Conservation (phyloP, 2,888 invertebrate genomes). For the Zygogramma bicolorata region DNA sequence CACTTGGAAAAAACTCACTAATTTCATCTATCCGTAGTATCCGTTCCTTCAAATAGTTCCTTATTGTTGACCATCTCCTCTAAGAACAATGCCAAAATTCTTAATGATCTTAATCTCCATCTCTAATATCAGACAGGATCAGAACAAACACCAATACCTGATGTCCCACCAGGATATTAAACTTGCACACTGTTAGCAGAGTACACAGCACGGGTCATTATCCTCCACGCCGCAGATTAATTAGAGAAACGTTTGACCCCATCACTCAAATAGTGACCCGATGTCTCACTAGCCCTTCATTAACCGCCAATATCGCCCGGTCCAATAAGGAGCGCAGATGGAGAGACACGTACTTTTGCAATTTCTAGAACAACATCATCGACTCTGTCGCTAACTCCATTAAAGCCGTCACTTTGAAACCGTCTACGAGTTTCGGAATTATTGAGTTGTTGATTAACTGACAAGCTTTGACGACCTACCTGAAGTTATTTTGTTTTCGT, state of each 20-base stretch:
- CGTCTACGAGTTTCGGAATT: slow-evolving; percentile 9
- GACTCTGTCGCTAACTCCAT: slow-evolving; percentile 40
- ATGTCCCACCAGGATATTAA: too few relatives aligned
- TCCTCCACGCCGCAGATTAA: slow-evolving; percentile 46
- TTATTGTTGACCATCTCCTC: too few relatives aligned
- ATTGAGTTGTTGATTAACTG: slow-evolving; percentile 28
- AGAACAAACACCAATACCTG: too few relatives aligned
- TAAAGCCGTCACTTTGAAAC: slow-evolving; percentile 33
- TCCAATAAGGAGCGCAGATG: slow-evolving; percentile 25
- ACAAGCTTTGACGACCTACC: slow-evolving; percentile 11
- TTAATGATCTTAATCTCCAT: too few relatives aligned
- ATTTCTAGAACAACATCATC: slow-evolving; percentile 38
- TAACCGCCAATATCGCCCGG: slow-evolving; percentile 43
- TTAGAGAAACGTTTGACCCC: slow-evolving; percentile 48
- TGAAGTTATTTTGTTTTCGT: slow-evolving; percentile 11
- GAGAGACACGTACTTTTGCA: slow-evolving; percentile 36
- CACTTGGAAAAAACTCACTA: too few relatives aligned
- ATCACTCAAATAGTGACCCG: slow-evolving; percentile 49
- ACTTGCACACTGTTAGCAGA: neutral
- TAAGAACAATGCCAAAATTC: too few relatives aligned
- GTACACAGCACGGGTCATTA: slow-evolving; percentile 42
- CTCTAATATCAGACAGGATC: too few relatives aligned
- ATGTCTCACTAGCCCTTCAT: slow-evolving; percentile 50
- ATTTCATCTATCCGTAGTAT: too few relatives aligned
- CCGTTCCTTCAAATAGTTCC: too few relatives aligned